Conservation (phyloP, 2,113 vertebrate genomes). For the Alethe castanea region DNA sequence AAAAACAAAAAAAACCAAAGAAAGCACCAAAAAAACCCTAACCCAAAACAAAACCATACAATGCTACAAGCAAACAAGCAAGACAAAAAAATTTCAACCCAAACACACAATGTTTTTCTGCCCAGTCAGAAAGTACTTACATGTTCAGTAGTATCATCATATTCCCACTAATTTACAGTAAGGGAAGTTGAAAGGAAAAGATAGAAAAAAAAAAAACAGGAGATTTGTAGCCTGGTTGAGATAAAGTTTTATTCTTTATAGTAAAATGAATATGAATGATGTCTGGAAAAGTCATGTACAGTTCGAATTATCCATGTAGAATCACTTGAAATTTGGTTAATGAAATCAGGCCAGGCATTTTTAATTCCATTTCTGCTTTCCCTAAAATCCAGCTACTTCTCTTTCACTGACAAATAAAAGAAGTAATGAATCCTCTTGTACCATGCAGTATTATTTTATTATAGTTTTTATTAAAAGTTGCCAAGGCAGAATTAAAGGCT, state of each 20-base stretch:
- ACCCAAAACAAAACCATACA: background rate
- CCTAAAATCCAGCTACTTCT: background rate
- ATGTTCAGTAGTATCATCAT: slow-evolving; percentile 98
- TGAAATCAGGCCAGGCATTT: background rate
- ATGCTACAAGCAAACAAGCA: background rate
- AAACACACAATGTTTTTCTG: slow-evolving; percentile 29
- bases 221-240: slow-evolving; percentile 55
- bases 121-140: slow-evolving; percentile 83
- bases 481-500: background rate
- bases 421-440: background rate
- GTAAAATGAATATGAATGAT: background rate
- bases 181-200: slow-evolving; percentile 73
- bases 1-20: background rate
- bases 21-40: background rate
- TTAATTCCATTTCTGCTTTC: background rate
- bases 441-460: background rate
- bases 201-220: slow-evolving; percentile 68
- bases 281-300: background rate
- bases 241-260: slow-evolving; percentile 21
- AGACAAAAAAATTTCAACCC: background rate
- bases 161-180: slow-evolving; percentile 93
- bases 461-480: background rate
- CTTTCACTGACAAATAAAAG: background rate
- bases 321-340: background rate
- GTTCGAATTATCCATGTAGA: background rate